Evolutionary conservation across 2,113 vertebrate species (phyloP), one percentile per base, ranked within the genome.

Genomic region (Melanerpes aurifrons): DNA sequence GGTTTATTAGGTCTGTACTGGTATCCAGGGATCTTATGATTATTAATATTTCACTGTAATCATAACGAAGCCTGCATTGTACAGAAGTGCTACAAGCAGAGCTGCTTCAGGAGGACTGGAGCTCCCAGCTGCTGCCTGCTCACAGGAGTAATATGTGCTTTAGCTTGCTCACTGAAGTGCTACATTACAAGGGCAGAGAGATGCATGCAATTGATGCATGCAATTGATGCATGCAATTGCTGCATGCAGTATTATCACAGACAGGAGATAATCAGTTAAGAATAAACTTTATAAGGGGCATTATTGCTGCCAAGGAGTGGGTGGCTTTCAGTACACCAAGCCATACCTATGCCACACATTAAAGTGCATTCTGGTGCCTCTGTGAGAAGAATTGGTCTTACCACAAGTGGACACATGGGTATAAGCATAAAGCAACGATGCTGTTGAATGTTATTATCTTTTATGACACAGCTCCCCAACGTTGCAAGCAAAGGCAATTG

Each of bases 31-130:
- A 86, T 67, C 91, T 96, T 91, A 80, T 40, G 63, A 91, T 95
- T 94, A 82, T 75, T 95, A 92, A 95, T 96, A 94, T 93, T 93
- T 90, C 87, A 82, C 79, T 86, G 91, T 86, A 94, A 92, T 79
- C 83, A 75, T 91, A 93, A 95, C 5, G 8, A 95, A 95, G 82
- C 12, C 73, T 92, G 80, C 58, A 26, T 82, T 95, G 87, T 91
- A 91, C 78, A 83, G 54, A 92, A 94, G 68, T 82, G 92, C 70
- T 96, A 89, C 63, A 89, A 93, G 82, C 67, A 13, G 4, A 89
- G 82, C 81, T 94, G 83, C 53, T 95, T 91, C 69, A 86, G 68
- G 95, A 96, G 93, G 93, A 93, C 3, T 76, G 68, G 69, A 54
- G 54, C 45, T 94, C 61, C 67, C 82, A 91, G 86, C 79, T 94